Conservation (phyloP, 2,797 vertebrate species). For the Sus cebifrons region DNA sequence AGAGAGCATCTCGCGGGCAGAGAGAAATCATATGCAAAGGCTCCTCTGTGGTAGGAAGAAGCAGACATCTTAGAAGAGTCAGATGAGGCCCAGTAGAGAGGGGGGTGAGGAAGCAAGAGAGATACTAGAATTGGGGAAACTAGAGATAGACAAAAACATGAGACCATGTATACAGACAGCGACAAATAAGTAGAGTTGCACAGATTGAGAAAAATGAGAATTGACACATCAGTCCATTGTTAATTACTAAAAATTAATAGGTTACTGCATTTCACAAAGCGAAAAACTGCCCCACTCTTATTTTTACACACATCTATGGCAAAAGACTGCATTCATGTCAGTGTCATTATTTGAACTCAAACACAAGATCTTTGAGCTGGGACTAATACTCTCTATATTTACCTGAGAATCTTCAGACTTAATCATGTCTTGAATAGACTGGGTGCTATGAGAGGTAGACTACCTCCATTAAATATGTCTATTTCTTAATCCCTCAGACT, state of each 20-base stretch:
- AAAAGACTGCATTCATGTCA: neutral
- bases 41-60: neutral
- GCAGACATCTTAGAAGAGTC: neutral
- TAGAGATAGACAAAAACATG: neutral
- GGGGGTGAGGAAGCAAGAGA: neutral
- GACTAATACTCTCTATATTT: neutral
- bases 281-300: neutral
- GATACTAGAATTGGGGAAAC: neutral
- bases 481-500: neutral
- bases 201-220: neutral
- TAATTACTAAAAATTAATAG: neutral
- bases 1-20: neutral
- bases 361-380: neutral
- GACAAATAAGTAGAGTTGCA: neutral
- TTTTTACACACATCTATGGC: neutral
- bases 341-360: constrained; percentile 33
- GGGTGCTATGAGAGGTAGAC: neutral
- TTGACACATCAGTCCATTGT: neutral
- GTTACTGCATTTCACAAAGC: neutral
- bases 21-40: neutral
- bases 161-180: neutral
- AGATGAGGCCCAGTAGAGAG: neutral
- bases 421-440: neutral
- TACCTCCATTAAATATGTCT: neutral
- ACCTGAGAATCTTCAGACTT: neutral